A percentile compares a stretch with the other conserved stretches of the same genome.
Evolutionary conservation across 2,888 invertebrate genomes (phyloP).

Genomic region (Escarpia spicata): DNA sequence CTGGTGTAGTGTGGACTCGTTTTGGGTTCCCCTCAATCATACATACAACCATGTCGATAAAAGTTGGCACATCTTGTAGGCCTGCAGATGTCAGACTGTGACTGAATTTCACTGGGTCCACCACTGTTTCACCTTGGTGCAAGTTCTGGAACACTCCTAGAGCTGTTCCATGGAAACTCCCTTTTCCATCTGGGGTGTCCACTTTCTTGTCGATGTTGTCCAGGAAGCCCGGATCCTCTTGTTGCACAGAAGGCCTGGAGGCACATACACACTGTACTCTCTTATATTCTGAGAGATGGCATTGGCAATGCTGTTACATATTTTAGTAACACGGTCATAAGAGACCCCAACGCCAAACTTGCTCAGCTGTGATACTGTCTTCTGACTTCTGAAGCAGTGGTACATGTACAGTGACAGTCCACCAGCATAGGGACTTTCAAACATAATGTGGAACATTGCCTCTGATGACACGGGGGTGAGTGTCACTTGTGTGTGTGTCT

Average conservation of each 20-base stretch:
- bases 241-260: not conserved
- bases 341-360: not conserved
- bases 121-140: not conserved
- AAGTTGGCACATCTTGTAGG: not conserved
- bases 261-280: not conserved
- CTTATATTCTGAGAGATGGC: slow-evolving; percentile 23
- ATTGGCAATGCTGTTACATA: slow-evolving; percentile 8
- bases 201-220: slow-evolving; percentile 23
- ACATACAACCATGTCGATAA: too few relatives aligned
- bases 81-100: not conserved
- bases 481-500: not conserved
- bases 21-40: too few relatives aligned
- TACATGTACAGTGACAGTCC: not conserved
- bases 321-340: not conserved
- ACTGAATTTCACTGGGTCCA: not conserved
- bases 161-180: slow-evolving; percentile 27
- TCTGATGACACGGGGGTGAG: not conserved
- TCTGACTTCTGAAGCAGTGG: slow-evolving; percentile 13
- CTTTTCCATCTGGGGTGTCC: slow-evolving; percentile 18
- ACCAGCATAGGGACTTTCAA: not conserved
- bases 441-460: not conserved
- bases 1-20: too few relatives aligned
- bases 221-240: slow-evolving; percentile 20
- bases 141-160: slow-evolving; percentile 20
- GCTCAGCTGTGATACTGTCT: not conserved